Conservation (phyloP, 2,113 vertebrate genomes). For the Heloderma charlesbogerti region DNA sequence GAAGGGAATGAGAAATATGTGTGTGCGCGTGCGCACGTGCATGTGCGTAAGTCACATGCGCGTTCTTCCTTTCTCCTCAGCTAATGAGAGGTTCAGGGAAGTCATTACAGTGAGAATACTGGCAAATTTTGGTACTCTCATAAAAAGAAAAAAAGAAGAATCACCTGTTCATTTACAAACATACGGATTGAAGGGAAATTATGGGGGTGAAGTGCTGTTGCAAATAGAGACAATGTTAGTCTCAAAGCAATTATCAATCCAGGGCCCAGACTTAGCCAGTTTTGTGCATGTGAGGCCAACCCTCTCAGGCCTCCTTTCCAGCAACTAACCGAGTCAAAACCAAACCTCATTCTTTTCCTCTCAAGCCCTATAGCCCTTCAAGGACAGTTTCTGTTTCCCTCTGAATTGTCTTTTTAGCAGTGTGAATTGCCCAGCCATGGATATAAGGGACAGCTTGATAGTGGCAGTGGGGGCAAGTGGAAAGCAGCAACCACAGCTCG, state of each 20-base stretch:
- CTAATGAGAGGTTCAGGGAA: not conserved
- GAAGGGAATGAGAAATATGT: not conserved
- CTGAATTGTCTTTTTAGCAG: not conserved
- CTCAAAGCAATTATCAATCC: constrained; percentile 2
- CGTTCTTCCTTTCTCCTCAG: not conserved
- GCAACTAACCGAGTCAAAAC: not conserved
- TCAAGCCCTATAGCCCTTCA: not conserved
- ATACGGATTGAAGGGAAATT: constrained; percentile 1
- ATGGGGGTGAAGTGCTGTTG: not conserved
- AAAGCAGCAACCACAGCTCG: not conserved
- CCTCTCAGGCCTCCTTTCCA: not conserved
- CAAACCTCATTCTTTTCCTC: not conserved
- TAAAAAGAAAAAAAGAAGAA: not conserved
- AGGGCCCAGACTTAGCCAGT: not conserved
- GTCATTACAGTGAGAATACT: not conserved
- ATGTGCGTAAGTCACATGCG: not conserved
- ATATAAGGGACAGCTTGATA: not conserved
- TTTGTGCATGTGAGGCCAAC: not conserved
- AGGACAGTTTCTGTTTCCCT: not conserved
- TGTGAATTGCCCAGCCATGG: not conserved
- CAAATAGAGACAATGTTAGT: constrained; percentile 1
- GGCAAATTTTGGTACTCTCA: not conserved
- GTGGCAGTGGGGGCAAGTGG: not conserved
- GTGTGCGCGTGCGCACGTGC: not conserved
- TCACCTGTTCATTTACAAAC: not conserved